phyloP scores from a whole-genome alignment of 2,797 vertebrate genomes.

The Hemibagrus guttatus region DNA sequence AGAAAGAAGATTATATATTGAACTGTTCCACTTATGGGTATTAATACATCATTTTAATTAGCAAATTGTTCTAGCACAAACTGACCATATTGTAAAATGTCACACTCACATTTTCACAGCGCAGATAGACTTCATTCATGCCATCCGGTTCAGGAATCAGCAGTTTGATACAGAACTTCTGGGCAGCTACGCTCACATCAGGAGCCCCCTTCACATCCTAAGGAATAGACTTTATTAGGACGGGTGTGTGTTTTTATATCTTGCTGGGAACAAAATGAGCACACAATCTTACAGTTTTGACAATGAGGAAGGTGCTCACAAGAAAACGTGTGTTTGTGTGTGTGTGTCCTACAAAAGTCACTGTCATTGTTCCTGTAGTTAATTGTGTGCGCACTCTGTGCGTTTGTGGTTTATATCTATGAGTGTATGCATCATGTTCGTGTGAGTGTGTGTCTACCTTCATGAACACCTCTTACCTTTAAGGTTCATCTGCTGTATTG shows the following conservation, averaged over 20 bases:
- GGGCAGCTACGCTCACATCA: conserved; percentile 75
- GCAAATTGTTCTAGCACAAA: neutral
- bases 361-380: neutral
- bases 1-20: no score
- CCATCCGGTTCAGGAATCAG: conserved; percentile 78
- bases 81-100: no score
- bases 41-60: neutral
- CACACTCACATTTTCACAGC: conserved; percentile 74
- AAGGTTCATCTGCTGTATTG: conserved; percentile 74
- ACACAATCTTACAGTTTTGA: neutral
- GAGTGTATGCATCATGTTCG: neutral
- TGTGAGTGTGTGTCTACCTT: neutral
- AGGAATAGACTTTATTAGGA: conserved; percentile 1
- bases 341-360: neutral
- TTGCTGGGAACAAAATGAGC: no score
- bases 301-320: neutral
- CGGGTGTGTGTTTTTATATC: neutral
- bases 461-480: conserved; percentile 62
- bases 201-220: conserved; percentile 81
- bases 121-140: conserved; percentile 78
- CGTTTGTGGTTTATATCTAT: neutral
- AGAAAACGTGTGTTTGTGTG: neutral
- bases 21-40: neutral
- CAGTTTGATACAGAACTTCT: conserved; percentile 80
- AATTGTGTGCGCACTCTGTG: neutral